phyloP scores from a whole-genome alignment of 2,888 invertebrate genomes.

The Rutpela maculata region DNA sequence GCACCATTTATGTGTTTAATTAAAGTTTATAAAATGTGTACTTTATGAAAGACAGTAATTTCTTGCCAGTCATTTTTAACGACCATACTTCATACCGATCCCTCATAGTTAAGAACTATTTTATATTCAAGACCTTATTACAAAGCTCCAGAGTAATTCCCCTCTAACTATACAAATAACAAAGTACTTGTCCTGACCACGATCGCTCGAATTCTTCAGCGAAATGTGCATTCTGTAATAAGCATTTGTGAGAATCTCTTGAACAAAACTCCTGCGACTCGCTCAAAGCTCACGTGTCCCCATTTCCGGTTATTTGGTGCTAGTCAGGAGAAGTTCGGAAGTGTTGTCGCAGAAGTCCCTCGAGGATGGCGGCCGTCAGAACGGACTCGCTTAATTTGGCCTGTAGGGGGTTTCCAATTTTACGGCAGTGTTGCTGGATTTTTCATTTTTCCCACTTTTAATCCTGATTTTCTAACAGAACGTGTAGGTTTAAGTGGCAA shows the following conservation, averaged over 20 bases:
- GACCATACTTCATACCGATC: background rate
- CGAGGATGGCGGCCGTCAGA: constrained; percentile 6
- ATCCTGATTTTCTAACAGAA: background rate
- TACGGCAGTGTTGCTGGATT: background rate
- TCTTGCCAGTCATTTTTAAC: no score
- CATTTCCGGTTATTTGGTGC: constrained; percentile 7
- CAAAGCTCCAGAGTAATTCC: constrained; percentile 2
- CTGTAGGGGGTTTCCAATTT: constrained; percentile 26
- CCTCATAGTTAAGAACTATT: background rate
- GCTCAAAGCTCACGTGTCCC: constrained; percentile 15
- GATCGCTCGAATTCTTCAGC: background rate
- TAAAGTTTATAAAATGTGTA: no score
- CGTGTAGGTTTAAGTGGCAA: background rate
- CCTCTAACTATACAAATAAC: constrained; percentile 17
- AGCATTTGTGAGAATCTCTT: constrained; percentile 15
- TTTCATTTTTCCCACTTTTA: background rate
- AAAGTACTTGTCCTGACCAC: background rate
- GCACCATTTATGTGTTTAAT: no score
- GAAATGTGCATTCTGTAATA: constrained; percentile 13
- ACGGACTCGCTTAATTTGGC: constrained; percentile 21
- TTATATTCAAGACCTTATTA: background rate
- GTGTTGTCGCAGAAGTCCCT: constrained; percentile 9
- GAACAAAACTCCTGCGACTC: constrained; percentile 5
- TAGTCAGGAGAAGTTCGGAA: background rate
- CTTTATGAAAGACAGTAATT: no score